Percentiles rank a stretch among this genome's conserved stretches.
phyloP scores from a whole-genome alignment of 2,888 invertebrate genomes.

The Beris morrisii region DNA sequence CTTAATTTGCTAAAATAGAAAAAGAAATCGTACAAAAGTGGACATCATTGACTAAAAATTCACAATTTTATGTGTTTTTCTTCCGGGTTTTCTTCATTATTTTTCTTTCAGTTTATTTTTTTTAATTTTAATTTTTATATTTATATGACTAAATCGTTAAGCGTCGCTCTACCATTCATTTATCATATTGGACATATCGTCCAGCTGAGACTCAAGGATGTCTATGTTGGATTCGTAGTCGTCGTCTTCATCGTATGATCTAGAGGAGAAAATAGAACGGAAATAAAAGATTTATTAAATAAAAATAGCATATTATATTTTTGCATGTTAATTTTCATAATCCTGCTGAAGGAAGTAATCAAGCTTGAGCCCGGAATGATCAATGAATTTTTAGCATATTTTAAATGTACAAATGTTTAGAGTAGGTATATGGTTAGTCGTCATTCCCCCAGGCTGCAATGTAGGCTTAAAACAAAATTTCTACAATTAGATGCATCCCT shows the following conservation, averaged over 20 bases:
- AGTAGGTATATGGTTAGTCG: too few relatives aligned
- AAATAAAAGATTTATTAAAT: neutral
- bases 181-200: conserved; percentile 41
- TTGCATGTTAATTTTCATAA: too few relatives aligned
- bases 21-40: conserved; percentile 29
- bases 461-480: too few relatives aligned
- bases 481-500: too few relatives aligned
- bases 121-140: neutral
- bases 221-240: conserved; percentile 42
- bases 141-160: neutral
- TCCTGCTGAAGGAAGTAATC: too few relatives aligned
- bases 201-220: conserved; percentile 41
- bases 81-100: conserved; percentile 17
- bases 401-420: too few relatives aligned
- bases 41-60: conserved; percentile 16
- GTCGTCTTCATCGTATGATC: conserved; percentile 42
- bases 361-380: too few relatives aligned
- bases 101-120: conserved; percentile 3
- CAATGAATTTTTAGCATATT: too few relatives aligned
- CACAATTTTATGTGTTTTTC: conserved; percentile 7
- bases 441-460: too few relatives aligned
- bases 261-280: conserved; percentile 19
- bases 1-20: conserved; percentile 18
- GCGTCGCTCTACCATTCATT: conserved; percentile 39
- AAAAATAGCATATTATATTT: too few relatives aligned